Evolutionary conservation across 2,113 vertebrate genomes (phyloP).

Genomic region (Nothoprocta pentlandii): DNA sequence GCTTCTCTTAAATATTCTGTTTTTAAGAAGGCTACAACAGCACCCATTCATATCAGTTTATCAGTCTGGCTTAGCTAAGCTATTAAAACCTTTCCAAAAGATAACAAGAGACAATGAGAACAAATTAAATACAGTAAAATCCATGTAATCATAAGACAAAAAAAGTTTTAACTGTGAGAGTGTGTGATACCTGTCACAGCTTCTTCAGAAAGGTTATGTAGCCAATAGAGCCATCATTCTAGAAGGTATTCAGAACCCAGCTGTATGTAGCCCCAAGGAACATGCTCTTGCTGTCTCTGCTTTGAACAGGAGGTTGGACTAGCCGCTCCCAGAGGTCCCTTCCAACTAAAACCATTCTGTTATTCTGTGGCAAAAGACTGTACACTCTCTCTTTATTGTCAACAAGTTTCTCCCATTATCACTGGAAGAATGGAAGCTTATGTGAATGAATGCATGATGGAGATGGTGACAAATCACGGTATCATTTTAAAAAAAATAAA

Average conservation of each 20-base stretch:
- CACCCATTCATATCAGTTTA: not conserved
- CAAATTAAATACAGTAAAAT: not conserved
- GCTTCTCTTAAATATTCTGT: not conserved
- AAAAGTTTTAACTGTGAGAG: not conserved
- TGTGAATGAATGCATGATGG: not conserved
- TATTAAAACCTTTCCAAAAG: not conserved
- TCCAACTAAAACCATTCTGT: not conserved
- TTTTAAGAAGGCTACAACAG: not conserved
- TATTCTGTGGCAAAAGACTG: not conserved
- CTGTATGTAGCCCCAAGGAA: not conserved
- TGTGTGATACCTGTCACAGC: not conserved
- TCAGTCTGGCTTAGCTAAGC: not conserved
- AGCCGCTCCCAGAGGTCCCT: not conserved
- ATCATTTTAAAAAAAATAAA: not conserved
- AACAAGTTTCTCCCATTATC: not conserved
- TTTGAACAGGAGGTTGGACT: not conserved
- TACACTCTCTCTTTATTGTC: not conserved
- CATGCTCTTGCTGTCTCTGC: not conserved
- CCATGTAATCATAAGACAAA: not conserved
- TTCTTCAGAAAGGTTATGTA: not conserved
- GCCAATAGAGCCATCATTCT: not conserved
- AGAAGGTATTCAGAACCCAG: not conserved
- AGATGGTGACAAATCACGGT: not conserved
- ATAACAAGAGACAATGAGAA: not conserved
- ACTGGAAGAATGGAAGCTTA: not conserved